phyloP scores from a whole-genome alignment of 2,797 vertebrate genomes.

The Tadarida brasiliensis region DNA sequence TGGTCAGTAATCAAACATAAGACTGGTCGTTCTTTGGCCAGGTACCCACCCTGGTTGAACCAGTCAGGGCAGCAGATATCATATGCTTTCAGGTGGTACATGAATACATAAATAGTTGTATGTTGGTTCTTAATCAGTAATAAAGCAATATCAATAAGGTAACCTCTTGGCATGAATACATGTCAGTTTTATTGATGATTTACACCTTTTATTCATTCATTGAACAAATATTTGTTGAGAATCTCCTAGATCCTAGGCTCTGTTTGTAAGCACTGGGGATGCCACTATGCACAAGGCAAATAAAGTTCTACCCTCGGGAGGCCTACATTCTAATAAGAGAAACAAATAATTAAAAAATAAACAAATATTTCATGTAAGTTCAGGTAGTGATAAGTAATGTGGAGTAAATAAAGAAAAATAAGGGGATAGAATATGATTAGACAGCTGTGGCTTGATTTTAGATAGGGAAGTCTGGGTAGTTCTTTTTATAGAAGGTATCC shows the following conservation, averaged over 20 bases:
- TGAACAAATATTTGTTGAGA: conserved; percentile 16
- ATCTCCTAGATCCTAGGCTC: neutral
- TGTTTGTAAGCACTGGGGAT: neutral
- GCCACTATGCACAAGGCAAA: neutral
- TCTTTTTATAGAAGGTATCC: neutral
- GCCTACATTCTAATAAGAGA: neutral
- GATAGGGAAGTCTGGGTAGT: neutral
- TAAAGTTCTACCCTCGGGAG: neutral
- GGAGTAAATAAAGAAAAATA: neutral
- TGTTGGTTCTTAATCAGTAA: neutral
- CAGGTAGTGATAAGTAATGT: neutral
- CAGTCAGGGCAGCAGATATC: neutral
- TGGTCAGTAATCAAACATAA: neutral
- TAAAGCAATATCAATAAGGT: neutral
- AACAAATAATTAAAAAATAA: conserved; percentile 11
- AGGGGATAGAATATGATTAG: neutral
- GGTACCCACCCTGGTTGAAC: neutral
- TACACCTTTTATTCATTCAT: neutral
- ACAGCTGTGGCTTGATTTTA: neutral
- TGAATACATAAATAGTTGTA: neutral
- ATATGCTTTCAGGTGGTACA: neutral
- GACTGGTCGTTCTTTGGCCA: neutral
- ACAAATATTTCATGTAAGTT: conserved; percentile 39
- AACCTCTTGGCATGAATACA: neutral
- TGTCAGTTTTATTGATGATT: conserved; percentile 1